Evolutionary conservation across 2,888 invertebrate species (phyloP).

Genomic region (Azorinus chamasolen): DNA sequence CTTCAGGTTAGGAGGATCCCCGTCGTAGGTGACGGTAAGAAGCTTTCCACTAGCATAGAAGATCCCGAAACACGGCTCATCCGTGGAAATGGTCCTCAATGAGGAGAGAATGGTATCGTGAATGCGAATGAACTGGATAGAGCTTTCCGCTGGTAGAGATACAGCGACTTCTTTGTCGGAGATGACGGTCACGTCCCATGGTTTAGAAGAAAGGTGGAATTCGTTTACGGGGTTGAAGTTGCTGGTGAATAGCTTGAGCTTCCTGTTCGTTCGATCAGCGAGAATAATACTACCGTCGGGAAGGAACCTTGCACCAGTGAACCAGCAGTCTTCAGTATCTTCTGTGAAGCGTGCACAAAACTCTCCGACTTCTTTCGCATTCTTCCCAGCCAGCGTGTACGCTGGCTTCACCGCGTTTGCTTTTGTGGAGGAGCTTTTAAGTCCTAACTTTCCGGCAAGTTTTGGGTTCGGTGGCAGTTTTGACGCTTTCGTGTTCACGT

Average conservation of each 20-base stretch:
- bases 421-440: slow-evolving; percentile 48
- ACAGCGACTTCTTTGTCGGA: slow-evolving; percentile 66
- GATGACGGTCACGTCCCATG: slow-evolving; percentile 68
- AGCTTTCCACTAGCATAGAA: slow-evolving; percentile 61
- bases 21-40: slow-evolving; percentile 68
- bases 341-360: slow-evolving; percentile 58
- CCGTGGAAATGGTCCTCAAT: slow-evolving; percentile 54
- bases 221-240: slow-evolving; percentile 47
- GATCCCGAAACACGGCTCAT: slow-evolving; percentile 69
- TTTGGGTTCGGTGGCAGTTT: slow-evolving; percentile 64
- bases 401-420: slow-evolving; percentile 60
- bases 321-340: slow-evolving; percentile 68
- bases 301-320: slow-evolving; percentile 68
- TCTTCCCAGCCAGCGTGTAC: slow-evolving; percentile 48
- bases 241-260: slow-evolving; percentile 66
- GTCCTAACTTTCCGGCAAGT: slow-evolving; percentile 34
- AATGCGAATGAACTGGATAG: slow-evolving; percentile 61
- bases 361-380: slow-evolving; percentile 57
- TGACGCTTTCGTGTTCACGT: slow-evolving; percentile 58
- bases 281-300: slow-evolving; percentile 64
- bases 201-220: slow-evolving; percentile 59
- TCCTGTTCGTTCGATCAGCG: slow-evolving; percentile 67
- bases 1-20: slow-evolving; percentile 68
- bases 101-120: slow-evolving; percentile 26
- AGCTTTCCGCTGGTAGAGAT: slow-evolving; percentile 66